phyloP scores from a whole-genome alignment of 2,888 invertebrate genomes.

The Psococerastis gibbosa region DNA sequence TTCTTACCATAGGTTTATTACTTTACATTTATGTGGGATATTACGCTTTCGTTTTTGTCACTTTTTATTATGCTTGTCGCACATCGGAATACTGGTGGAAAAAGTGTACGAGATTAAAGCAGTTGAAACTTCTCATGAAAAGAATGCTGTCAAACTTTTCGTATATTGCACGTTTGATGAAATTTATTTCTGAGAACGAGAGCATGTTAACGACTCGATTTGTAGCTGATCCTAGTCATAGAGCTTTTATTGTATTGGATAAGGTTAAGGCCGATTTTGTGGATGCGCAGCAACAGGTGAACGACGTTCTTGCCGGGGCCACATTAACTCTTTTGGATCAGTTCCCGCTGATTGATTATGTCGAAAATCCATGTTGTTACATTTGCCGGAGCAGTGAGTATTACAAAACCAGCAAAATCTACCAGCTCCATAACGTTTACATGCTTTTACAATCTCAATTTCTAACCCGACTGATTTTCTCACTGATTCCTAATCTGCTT shows the following conservation, averaged over 20 bases:
- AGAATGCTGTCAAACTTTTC: constrained; percentile 1
- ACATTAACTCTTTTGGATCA: not conserved
- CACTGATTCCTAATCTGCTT: not conserved
- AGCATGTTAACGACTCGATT: not conserved
- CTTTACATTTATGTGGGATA: not conserved
- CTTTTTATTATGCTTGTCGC: not conserved
- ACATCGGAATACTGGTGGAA: constrained; percentile 6
- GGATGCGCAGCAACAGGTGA: not conserved
- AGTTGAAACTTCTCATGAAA: not conserved
- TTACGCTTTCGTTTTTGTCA: not conserved
- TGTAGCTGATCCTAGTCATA: not conserved
- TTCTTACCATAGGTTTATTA: not conserved
- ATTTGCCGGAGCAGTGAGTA: not conserved
- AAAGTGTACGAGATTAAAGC: constrained; percentile 2
- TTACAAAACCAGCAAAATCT: not conserved
- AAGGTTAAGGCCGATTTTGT: not conserved
- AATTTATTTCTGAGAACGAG: not conserved
- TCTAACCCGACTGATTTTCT: not conserved
- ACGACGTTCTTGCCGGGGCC: not conserved
- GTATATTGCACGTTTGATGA: not conserved
- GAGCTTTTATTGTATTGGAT: not conserved
- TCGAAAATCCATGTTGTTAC: constrained; percentile 3
- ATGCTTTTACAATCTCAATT: constrained; percentile 1
- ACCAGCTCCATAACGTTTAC: constrained; percentile 1
- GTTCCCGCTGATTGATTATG: constrained; percentile 1